phyloP scores from a whole-genome alignment of 2,888 invertebrate species.

The Phanerotoma sp. region DNA sequence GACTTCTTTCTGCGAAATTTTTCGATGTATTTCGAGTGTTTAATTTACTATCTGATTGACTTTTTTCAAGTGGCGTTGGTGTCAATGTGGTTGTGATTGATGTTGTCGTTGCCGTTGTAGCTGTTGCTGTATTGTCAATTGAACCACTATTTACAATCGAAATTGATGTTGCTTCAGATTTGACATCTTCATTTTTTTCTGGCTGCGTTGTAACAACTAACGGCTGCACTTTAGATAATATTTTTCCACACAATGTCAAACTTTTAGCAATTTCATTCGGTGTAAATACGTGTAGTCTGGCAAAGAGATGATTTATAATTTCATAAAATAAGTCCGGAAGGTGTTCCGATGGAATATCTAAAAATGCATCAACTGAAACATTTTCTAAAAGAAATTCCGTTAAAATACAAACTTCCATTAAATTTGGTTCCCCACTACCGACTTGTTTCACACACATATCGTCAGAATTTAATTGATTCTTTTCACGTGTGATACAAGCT shows the following conservation, averaged over 20 bases:
- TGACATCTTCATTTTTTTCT: slow-evolving; percentile 40
- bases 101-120: background rate
- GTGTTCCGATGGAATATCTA: slow-evolving; percentile 76
- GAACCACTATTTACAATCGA: background rate
- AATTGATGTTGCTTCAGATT: slow-evolving; percentile 12
- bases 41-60: slow-evolving; percentile 68
- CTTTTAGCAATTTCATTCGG: slow-evolving; percentile 67
- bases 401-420: slow-evolving; percentile 71
- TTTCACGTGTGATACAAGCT: slow-evolving; percentile 57
- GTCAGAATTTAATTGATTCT: slow-evolving; percentile 35
- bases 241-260: slow-evolving; percentile 70
- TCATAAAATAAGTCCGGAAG: slow-evolving; percentile 74
- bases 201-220: slow-evolving; percentile 59
- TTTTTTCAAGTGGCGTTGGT: slow-evolving; percentile 62
- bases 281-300: slow-evolving; percentile 61
- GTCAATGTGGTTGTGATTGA: slow-evolving; percentile 29
- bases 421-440: slow-evolving; percentile 65
- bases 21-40: slow-evolving; percentile 55
- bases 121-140: background rate
- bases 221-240: slow-evolving; percentile 75
- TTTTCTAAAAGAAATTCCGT: slow-evolving; percentile 76
- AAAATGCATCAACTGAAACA: slow-evolving; percentile 73
- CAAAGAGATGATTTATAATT: slow-evolving; percentile 64
- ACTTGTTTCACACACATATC: slow-evolving; percentile 59
- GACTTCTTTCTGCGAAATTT: slow-evolving; percentile 46